A percentile compares a stretch with the other conserved stretches of the same genome.
These are phyloP conservation scores for Borostomias antarcticus DNA, from an alignment of 2,797 vertebrate species.

Conservation along the genomic window DNA sequence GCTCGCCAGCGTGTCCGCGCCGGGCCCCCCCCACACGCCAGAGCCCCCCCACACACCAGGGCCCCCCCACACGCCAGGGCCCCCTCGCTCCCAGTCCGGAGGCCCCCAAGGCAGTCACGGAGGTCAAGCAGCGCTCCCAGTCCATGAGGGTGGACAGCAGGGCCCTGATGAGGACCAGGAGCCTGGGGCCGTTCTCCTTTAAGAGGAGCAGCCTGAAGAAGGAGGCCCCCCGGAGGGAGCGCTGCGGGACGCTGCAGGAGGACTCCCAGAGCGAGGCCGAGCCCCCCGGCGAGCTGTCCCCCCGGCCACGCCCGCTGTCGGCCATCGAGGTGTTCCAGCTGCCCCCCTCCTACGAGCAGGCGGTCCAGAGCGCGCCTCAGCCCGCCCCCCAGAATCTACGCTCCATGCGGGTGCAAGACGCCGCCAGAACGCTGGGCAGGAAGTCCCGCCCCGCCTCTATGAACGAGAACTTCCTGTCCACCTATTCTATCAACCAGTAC, in stretches of 20 bases:
- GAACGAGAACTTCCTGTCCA: constrained; percentile 59
- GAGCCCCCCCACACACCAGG: constrained; percentile 61
- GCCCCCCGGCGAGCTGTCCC: constrained; percentile 36
- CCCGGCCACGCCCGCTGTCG: constrained; percentile 72
- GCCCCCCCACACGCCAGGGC: neutral
- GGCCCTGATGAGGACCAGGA: constrained; percentile 74
- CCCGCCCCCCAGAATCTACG: constrained; percentile 50
- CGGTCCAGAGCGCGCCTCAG: constrained; percentile 63
- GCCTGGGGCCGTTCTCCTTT: constrained; percentile 65
- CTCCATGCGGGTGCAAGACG: constrained; percentile 80
- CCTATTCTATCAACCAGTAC: constrained; percentile 15
- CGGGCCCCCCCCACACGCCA: constrained; percentile 69
- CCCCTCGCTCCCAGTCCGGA: constrained; percentile 61
- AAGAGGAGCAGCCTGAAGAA: constrained; percentile 69
- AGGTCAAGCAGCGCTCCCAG: constrained; percentile 81
- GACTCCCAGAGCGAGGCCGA: constrained; percentile 78
- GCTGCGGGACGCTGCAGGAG: constrained; percentile 75
- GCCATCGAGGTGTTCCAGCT: constrained; percentile 83
- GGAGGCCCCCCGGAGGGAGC: constrained; percentile 69
- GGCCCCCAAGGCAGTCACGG: constrained; percentile 44
- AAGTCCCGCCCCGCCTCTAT: constrained; percentile 74
- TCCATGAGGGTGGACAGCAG: constrained; percentile 76
- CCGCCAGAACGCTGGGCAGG: constrained; percentile 70
- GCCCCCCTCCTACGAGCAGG: constrained; percentile 87
- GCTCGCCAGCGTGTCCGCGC: constrained; percentile 79